These are phyloP conservation scores for Eupithecia exiguata DNA, from an alignment of 2,888 invertebrate species.

Conservation along the genomic window DNA sequence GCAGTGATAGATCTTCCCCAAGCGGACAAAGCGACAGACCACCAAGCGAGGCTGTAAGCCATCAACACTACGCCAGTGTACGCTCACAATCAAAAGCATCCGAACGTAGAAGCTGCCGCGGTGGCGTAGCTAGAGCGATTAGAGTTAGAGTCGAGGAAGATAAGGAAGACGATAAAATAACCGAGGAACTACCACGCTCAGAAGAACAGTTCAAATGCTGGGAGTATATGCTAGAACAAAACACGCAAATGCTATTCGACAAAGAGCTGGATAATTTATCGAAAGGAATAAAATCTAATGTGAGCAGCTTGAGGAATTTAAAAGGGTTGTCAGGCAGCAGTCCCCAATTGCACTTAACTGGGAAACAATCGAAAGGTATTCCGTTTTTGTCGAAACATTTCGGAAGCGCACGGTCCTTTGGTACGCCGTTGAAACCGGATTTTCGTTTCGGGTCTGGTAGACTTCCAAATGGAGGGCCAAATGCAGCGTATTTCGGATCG, in stretches of 20 bases:
- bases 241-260: slow-evolving; percentile 93
- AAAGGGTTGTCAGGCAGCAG: slow-evolving; percentile 88
- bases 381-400: slow-evolving; percentile 89
- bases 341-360: slow-evolving; percentile 85
- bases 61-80: slow-evolving; percentile 80
- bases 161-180: slow-evolving; percentile 76
- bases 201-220: slow-evolving; percentile 96
- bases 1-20: slow-evolving; percentile 91
- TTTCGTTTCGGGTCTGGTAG: slow-evolving; percentile 84
- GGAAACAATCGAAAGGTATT: slow-evolving; percentile 70
- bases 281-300: slow-evolving; percentile 84
- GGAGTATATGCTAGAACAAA: slow-evolving; percentile 97
- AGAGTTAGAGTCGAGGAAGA: slow-evolving; percentile 86
- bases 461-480: slow-evolving; percentile 89
- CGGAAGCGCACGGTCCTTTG: slow-evolving; percentile 91
- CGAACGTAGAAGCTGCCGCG: slow-evolving; percentile 83
- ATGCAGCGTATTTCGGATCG: slow-evolving; percentile 94
- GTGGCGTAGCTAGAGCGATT: slow-evolving; percentile 85
- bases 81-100: slow-evolving; percentile 74
- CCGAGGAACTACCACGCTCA: slow-evolving; percentile 80
- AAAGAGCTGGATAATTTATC: slow-evolving; percentile 93
- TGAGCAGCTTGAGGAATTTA: slow-evolving; percentile 80
- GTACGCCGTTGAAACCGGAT: slow-evolving; percentile 85
- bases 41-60: slow-evolving; percentile 70
- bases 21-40: slow-evolving; percentile 93